A percentile compares a stretch with the other conserved stretches of the same genome.
These are phyloP conservation scores for Phylloscopus collybita DNA, from an alignment of 2,797 vertebrate genomes.

Conservation along the genomic window DNA sequence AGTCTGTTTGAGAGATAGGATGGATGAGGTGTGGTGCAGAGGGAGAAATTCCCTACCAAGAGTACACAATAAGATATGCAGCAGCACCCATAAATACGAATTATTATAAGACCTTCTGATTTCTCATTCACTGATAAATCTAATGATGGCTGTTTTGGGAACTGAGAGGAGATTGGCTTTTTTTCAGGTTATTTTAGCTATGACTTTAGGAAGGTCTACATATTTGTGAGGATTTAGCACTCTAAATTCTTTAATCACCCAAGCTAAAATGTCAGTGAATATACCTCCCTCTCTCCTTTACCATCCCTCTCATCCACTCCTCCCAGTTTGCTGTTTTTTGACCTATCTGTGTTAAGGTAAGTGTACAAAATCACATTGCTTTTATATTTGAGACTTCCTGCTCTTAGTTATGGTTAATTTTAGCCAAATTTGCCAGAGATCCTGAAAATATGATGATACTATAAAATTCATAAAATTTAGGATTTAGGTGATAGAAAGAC, in stretches of 20 bases:
- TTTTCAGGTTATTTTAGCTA: background rate
- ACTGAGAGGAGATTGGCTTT: background rate
- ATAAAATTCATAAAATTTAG: background rate
- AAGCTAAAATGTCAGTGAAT: background rate
- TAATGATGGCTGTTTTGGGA: background rate
- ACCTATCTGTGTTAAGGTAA: background rate
- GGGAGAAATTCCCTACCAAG: background rate
- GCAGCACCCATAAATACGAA: background rate
- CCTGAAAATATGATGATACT: background rate
- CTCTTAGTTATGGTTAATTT: background rate
- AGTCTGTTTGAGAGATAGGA: background rate
- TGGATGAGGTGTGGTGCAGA: background rate
- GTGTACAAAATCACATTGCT: background rate
- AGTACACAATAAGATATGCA: background rate
- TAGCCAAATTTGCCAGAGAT: background rate
- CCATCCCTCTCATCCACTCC: fast-evolving
- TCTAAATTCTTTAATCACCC: background rate
- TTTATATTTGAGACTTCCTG: background rate
- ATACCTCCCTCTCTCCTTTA: background rate
- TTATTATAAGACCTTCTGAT: background rate
- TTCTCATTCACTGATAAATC: background rate
- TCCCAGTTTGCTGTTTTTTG: background rate
- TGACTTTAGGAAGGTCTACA: background rate
- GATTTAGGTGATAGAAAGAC: background rate
- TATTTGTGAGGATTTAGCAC: background rate